Evolutionary conservation across 1,140 invertebrate species (phyloP).

Genomic region (Panagrolaimus sp.): DNA sequence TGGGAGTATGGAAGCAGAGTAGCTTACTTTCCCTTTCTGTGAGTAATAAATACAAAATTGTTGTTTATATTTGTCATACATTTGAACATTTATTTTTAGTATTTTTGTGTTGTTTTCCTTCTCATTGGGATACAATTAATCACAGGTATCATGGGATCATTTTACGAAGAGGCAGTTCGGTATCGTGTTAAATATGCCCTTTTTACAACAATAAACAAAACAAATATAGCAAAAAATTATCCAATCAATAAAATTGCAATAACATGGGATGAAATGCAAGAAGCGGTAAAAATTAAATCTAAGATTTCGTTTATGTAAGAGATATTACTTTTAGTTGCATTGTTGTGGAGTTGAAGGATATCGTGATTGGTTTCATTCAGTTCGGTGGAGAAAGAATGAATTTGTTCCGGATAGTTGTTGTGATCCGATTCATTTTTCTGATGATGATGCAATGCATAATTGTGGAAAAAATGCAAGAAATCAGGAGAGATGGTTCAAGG

Average conservation of each 20-base stretch:
- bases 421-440: slow-evolving; percentile 35
- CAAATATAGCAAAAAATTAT: slow-evolving; percentile 22
- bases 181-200: slow-evolving; percentile 38
- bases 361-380: slow-evolving; percentile 46
- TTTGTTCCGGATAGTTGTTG: slow-evolving; percentile 58
- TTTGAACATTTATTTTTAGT: slow-evolving; percentile 32
- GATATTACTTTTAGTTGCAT: slow-evolving; percentile 43
- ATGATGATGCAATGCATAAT: slow-evolving; percentile 39
- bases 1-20: not conserved
- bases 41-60: slow-evolving; percentile 12
- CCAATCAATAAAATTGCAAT: slow-evolving; percentile 28
- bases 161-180: slow-evolving; percentile 38
- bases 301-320: not conserved
- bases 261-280: slow-evolving; percentile 50
- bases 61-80: not conserved
- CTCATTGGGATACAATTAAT: slow-evolving; percentile 43
- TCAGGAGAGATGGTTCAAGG: slow-evolving; percentile 9
- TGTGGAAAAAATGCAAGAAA: slow-evolving; percentile 45
- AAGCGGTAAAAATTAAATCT: not conserved
- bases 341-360: slow-evolving; percentile 53
- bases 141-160: slow-evolving; percentile 46
- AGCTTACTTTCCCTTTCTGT: slow-evolving; percentile 34
- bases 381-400: slow-evolving; percentile 38
- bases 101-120: slow-evolving; percentile 37
- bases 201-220: slow-evolving; percentile 30